Evolutionary conservation across 2,797 vertebrate genomes (phyloP).

Genomic region (Propithecus perrieri): DNA sequence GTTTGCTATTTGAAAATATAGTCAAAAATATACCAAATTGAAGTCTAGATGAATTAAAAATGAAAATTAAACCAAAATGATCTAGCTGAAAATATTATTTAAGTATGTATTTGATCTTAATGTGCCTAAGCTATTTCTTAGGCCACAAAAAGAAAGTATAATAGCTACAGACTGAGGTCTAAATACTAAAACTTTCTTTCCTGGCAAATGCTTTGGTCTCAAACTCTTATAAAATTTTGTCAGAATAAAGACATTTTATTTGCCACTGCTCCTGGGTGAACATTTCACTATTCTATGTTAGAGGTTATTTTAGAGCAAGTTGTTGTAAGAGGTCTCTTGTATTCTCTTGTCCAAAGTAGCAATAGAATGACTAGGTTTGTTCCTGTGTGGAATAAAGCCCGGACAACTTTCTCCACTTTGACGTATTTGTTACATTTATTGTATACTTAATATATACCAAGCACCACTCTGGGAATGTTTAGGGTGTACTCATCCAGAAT

Average conservation of each 20-base stretch:
- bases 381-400: not conserved
- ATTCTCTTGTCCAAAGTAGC: not conserved
- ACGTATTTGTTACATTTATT: not conserved
- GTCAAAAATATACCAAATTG: not conserved
- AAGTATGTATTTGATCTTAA: not conserved
- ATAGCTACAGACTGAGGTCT: not conserved
- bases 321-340: not conserved
- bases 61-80: not conserved
- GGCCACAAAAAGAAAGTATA: not conserved
- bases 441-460: not conserved
- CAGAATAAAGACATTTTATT: not conserved
- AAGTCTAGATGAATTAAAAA: not conserved
- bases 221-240: not conserved
- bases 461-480: not conserved
- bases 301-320: not conserved
- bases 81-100: not conserved
- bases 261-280: not conserved
- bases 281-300: not conserved
- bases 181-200: not conserved
- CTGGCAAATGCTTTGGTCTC: not conserved
- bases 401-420: not conserved
- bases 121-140: not conserved
- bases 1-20: not conserved
- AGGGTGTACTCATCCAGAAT: not conserved
- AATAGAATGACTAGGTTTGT: not conserved